Base-by-base conservation (phyloP, 2,888 invertebrate species). In the Acanthosepion lycidas region DNA sequence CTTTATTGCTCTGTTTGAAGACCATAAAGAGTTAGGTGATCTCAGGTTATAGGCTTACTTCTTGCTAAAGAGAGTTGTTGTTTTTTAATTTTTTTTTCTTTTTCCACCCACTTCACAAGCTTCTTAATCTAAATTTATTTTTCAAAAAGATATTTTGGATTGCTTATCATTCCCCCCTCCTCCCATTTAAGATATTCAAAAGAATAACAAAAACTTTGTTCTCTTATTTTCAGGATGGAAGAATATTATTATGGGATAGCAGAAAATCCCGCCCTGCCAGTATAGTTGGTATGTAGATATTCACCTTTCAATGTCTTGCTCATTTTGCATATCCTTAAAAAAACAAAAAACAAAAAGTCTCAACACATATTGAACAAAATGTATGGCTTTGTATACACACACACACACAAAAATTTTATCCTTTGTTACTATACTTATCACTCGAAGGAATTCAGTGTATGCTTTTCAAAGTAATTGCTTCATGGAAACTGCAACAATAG, bases 201-300 rank as follows among this genome's bases (percentile, higher is more conserved):
- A 0, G 26, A 26, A 6, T 26, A 28, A 64, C 8, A 64, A 23
- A 64, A 64, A 26, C 23, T 4, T 64, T 64, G 26, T 78, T 78
- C 26, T 33, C 93, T 94, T 95, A 91, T 94, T 95, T 95, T 51
- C 97, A 98, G 96, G 98, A 98, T 97, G 97, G 98, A 94, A 97
- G 97, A 96, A 97, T 98, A 91, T 97, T 98, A 94, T 95, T 98
- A 53, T 98, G 98, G 98, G 98, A 98, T 97, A 97, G 97, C 33
- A 97, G 98, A 95, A 97, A 97, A 95, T 96, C 97, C 23, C 97
- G 97, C 95, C 97, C 98, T 94, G 98, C 97, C 20, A 95, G 95
- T 94, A 95, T 96, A 95, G 94, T 97, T 95, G 96, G 97, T 97
- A 96, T 95, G 96, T 95, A 59, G 20, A 93, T n/a, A 18, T 51